A percentile compares a stretch with the other conserved stretches of the same genome.
phyloP scores from a whole-genome alignment of 1,140 invertebrate genomes.

The Plutomurus gul region DNA sequence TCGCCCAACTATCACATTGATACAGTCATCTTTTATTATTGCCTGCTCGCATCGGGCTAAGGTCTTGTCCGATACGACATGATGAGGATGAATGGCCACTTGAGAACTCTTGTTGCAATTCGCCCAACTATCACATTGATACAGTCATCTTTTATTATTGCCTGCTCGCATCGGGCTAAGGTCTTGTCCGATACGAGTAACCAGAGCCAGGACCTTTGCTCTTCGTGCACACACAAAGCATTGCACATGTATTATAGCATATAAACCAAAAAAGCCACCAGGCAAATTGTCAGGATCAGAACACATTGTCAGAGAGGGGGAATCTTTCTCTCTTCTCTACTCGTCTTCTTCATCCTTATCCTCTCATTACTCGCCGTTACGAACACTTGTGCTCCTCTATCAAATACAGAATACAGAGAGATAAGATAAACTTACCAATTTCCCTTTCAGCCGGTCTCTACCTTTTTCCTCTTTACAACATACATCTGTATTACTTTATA shows the following conservation, averaged over 20 bases:
- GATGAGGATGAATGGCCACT: no score
- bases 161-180: not conserved
- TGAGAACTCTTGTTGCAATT: conserved; percentile 18
- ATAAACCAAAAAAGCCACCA: conserved; percentile 26
- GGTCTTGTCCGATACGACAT: conserved; percentile 9
- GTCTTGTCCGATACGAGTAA: not conserved
- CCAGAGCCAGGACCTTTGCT: not conserved
- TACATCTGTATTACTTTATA: not conserved
- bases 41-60: not conserved
- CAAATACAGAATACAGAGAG: conserved; percentile 29
- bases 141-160: conserved; percentile 2
- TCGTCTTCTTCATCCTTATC: not conserved
- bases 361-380: conserved; percentile 37
- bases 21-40: conserved; percentile 3
- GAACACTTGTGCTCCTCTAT: conserved; percentile 44
- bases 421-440: conserved; percentile 28
- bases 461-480: not conserved
- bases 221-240: not conserved
- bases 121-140: not conserved
- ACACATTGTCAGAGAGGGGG: not conserved
- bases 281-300: conserved; percentile 20
- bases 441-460: not conserved
- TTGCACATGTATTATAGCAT: not conserved
- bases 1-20: not conserved
- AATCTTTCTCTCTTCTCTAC: not conserved